These are phyloP conservation scores for Otis tarda DNA, from an alignment of 2,113 vertebrate genomes.

Conservation along the genomic window DNA sequence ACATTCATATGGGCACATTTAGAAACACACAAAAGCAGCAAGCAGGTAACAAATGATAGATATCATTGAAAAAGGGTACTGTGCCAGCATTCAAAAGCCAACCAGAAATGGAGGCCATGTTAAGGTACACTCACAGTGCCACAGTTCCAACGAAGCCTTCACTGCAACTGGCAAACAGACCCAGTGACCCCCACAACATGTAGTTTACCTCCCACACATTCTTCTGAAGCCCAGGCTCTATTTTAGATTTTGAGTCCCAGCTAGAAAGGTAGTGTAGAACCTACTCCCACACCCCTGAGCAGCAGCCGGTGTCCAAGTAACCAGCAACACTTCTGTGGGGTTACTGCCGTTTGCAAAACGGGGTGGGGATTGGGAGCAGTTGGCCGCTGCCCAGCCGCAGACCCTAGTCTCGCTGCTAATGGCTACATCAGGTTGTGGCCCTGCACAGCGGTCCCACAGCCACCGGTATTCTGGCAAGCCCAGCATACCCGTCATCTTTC, in stretches of 20 bases:
- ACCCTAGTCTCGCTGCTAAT: neutral
- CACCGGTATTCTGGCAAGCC: neutral
- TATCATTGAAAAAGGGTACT: neutral
- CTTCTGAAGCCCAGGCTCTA: neutral
- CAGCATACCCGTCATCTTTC: conserved; percentile 86
- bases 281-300: neutral
- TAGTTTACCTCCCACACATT: neutral
- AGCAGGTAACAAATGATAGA: neutral
- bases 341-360: neutral
- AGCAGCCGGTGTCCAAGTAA: neutral
- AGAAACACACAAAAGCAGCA: neutral
- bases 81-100: neutral
- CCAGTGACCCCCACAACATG: neutral
- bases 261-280: neutral
- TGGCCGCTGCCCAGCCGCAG: neutral
- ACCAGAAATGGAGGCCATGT: neutral
- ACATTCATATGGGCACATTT: neutral
- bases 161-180: neutral
- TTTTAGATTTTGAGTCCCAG: neutral
- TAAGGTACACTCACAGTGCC: neutral
- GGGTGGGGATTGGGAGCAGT: neutral
- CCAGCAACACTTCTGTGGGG: neutral
- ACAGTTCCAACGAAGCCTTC: neutral
- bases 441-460: neutral
- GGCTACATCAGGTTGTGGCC: neutral